A percentile compares a stretch with the other conserved stretches of the same genome.
Evolutionary conservation across 2,888 invertebrate genomes (phyloP).

Genomic region (Sthenelais limicola): DNA sequence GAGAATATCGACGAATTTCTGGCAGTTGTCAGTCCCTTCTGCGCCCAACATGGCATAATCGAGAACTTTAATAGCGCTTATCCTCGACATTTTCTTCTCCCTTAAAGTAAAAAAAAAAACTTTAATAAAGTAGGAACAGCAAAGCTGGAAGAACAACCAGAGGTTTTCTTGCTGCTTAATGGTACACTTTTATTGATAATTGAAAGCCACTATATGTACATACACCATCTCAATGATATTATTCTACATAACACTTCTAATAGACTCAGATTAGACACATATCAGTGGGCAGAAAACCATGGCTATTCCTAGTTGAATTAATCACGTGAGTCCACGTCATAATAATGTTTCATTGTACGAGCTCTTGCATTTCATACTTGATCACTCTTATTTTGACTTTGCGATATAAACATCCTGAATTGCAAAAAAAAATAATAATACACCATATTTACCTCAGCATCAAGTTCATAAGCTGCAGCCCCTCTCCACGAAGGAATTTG

Average conservation of each 20-base stretch:
- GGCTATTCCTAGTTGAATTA: no score
- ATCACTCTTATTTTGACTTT: no score
- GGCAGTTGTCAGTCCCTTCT: constrained; percentile 92
- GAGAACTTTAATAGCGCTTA: constrained; percentile 96
- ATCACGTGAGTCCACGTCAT: no score
- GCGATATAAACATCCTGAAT: no score
- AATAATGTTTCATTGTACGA: background rate
- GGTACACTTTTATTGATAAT: no score
- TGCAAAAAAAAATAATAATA: background rate
- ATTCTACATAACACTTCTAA: no score
- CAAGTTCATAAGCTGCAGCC: constrained; percentile 98
- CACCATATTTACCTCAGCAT: constrained; percentile 83
- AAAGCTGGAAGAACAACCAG: background rate
- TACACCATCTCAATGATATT: no score
- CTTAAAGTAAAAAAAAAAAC: constrained; percentile 70
- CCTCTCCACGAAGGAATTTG: constrained; percentile 95
- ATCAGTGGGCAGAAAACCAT: no score
- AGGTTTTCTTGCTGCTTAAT: no score
- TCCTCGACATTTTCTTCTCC: constrained; percentile 89
- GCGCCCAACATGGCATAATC: constrained; percentile 96
- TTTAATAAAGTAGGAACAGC: background rate
- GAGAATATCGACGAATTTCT: constrained; percentile 97
- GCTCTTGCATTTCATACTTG: no score
- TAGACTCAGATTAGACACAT: no score
- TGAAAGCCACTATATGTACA: no score